Evolutionary conservation across 2,113 vertebrate species (phyloP), one percentile per base, ranked within the genome.

Genomic region (Nibea coibor): DNA sequence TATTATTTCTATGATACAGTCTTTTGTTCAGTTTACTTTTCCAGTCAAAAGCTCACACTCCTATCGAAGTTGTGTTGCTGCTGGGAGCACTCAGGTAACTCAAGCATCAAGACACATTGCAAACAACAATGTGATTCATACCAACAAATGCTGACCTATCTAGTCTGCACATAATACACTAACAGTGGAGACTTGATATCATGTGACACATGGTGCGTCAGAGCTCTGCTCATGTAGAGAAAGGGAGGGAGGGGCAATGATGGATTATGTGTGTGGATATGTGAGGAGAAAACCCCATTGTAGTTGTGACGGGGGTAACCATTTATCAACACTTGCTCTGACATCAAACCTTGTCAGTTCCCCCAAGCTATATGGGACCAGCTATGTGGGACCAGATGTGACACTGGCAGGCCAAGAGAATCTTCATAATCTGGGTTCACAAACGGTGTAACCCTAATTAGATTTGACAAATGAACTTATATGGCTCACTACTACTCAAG

Each of bases 171-270:
- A 74, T 26, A 50, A 56, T 15, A 69, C 51, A 87, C 42, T 58
- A 69, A 19, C 72, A 43, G 68, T 16, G 51, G 76, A 86, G 31
- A 69, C 28, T 62, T 88, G 77, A 88, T 86, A 50, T 75, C 70
- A 75, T 81, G 73, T 68, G 87, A 81, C 81, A 69, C 73, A 70
- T 89, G 75, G 81, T 89, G 87, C 87, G 87, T 89, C 84, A 89
- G 63, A 68, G 56, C 62, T 19, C 66, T 22, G 56, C 66, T 79
- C 78, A 79, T 72, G 82, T 57, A 67, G 81, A 80, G 45, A 69
- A 43, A 19, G 28, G 22, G 64, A 67, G 42, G 64, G 53, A 56
- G 63, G 43, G 68, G 5, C 69, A 61, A n/a, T n/a, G 28, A 67
- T 75, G 72, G 70, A 57, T 78, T 61, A 56, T 87, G 71, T 71